Conservation (phyloP, 37 sponge, comb jelly and placozoan species). For the Bolinopsis microptera region DNA sequence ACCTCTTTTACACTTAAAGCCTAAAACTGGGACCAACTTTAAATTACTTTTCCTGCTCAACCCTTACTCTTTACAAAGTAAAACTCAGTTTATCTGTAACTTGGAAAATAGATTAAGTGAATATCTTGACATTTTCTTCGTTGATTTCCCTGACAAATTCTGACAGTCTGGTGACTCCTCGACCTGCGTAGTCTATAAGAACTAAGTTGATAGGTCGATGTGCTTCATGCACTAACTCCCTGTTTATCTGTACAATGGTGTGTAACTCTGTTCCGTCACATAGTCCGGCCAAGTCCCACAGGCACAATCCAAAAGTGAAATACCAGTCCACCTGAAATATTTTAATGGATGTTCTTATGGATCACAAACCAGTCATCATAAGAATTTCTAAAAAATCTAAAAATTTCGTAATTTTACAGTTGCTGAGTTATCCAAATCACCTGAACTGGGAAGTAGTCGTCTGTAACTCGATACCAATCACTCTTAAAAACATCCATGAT, state of each 20-base stretch:
- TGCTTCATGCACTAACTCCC: neutral
- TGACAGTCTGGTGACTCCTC: neutral
- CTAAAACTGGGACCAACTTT: too few species aligned
- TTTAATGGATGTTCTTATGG: too few species aligned
- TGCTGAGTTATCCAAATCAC: too few species aligned
- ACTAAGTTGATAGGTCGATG: constrained; percentile 2
- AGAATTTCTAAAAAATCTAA: too few species aligned
- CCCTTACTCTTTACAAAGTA: too few species aligned
- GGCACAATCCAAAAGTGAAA: neutral
- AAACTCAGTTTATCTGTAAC: too few species aligned
- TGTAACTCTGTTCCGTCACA: constrained; percentile 31
- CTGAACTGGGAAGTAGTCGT: neutral
- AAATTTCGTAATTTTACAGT: too few species aligned
- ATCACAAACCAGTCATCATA: neutral
- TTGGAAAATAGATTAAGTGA: too few species aligned
- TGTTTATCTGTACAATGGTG: neutral
- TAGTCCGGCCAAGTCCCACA: constrained; percentile 2
- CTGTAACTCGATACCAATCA: neutral
- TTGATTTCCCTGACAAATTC: neutral
- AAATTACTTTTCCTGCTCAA: too few species aligned
- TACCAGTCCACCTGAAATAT: constrained; percentile 39
- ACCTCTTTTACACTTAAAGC: too few species aligned
- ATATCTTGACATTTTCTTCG: neutral
- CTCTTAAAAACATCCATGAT: neutral
- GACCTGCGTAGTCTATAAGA: neutral